Conservation (phyloP, 2,113 vertebrate species). For the Apteryx owenii region DNA sequence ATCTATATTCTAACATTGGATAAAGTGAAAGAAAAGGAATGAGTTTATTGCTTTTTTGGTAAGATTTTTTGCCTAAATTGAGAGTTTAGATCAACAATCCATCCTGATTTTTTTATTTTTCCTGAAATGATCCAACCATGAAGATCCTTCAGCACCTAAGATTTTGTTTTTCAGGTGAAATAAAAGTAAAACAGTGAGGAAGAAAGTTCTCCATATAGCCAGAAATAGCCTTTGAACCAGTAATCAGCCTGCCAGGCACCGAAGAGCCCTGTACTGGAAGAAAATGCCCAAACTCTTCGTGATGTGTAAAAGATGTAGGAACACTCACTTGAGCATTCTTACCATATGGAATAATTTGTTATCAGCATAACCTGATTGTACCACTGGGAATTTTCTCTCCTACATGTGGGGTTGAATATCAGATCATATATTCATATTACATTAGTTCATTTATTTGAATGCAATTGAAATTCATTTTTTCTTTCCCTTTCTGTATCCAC, state of each 20-base stretch:
- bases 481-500: not conserved
- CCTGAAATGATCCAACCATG: not conserved
- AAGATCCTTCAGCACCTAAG: not conserved
- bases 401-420: not conserved
- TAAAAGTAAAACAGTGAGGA: not conserved
- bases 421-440: not conserved
- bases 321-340: not conserved
- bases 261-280: not conserved
- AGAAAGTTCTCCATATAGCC: not conserved
- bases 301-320: not conserved
- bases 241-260: not conserved
- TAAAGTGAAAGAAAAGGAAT: not conserved
- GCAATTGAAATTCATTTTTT: not conserved
- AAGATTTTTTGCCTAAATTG: not conserved
- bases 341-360: not conserved
- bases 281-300: not conserved
- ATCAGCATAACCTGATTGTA: not conserved
- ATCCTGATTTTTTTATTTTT: not conserved
- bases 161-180: not conserved
- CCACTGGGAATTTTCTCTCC: not conserved
- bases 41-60: not conserved
- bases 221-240: not conserved
- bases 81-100: not conserved
- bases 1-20: not conserved
- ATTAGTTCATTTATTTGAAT: not conserved